These are phyloP conservation scores for Euthynnus affinis DNA, from an alignment of 2,797 vertebrate species.

Conservation along the genomic window DNA sequence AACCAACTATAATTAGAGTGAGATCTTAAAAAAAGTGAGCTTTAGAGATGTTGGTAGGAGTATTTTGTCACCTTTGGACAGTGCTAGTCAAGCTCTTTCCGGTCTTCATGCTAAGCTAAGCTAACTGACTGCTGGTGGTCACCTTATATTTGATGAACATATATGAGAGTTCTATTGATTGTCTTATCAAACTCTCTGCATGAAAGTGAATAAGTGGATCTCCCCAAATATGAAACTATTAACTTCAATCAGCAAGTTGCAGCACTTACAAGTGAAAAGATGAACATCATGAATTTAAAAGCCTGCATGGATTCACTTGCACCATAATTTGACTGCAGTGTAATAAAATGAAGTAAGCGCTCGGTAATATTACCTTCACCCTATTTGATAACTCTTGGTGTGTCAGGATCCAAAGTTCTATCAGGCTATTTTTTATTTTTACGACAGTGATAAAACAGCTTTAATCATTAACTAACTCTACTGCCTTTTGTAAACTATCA, in stretches of 20 bases:
- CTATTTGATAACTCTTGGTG: conserved; percentile 25
- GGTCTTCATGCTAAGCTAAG: too few species aligned
- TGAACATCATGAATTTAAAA: neutral
- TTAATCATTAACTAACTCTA: conserved; percentile 64
- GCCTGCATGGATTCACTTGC: neutral
- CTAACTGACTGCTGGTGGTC: too few species aligned
- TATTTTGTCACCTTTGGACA: neutral
- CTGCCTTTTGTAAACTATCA: neutral
- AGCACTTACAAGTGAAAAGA: neutral
- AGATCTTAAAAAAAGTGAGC: too few species aligned
- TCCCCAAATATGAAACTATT: too few species aligned
- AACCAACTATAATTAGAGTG: too few species aligned
- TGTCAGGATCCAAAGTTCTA: conserved; percentile 66
- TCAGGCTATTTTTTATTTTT: conserved; percentile 30
- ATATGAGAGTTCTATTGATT: too few species aligned
- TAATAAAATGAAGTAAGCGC: conserved; percentile 7
- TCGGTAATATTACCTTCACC: conserved; percentile 11
- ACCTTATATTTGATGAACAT: too few species aligned
- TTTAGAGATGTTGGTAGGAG: neutral
- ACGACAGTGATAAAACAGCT: conserved; percentile 34
- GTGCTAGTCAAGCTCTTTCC: neutral
- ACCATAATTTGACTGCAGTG: conserved; percentile 6
- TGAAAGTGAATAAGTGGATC: too few species aligned
- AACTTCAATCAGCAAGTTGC: neutral
- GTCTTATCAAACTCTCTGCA: too few species aligned